Percentiles rank a stretch among this genome's conserved stretches.
Evolutionary conservation across 1,140 invertebrate genomes (phyloP).

Genomic region (Plodia interpunctella): DNA sequence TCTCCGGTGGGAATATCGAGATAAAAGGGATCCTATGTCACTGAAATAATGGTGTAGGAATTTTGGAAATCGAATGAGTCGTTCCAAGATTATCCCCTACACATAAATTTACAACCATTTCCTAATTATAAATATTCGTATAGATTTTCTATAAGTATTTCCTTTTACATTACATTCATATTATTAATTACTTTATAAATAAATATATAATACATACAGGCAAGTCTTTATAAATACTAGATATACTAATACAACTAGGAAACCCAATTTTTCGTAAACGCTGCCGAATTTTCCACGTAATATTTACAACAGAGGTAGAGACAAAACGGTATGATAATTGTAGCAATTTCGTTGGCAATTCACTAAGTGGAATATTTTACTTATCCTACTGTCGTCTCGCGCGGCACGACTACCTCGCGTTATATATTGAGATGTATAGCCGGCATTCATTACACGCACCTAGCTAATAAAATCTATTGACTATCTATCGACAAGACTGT

Average conservation of each 20-base stretch:
- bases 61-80: too few relatives aligned
- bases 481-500: background rate
- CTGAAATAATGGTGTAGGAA: too few relatives aligned
- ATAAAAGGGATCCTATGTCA: too few relatives aligned
- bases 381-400: constrained; percentile 49
- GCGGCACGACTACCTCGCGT: constrained; percentile 52
- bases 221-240: too few relatives aligned
- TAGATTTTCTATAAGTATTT: too few relatives aligned
- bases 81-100: too few relatives aligned
- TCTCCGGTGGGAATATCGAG: too few relatives aligned
- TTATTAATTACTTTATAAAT: too few relatives aligned
- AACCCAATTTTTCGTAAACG: background rate
- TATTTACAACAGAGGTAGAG: background rate
- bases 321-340: constrained; percentile 49
- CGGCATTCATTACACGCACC: constrained; percentile 43
- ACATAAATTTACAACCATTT: too few relatives aligned
- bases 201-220: too few relatives aligned
- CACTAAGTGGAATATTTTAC: constrained; percentile 60
- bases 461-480: constrained; percentile 25
- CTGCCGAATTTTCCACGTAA: background rate
- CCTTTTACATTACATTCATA: too few relatives aligned
- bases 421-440: constrained; percentile 55
- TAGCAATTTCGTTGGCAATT: constrained; percentile 49
- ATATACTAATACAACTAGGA: constrained; percentile 15
- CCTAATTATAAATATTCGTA: too few relatives aligned